phyloP scores from a whole-genome alignment of 2,113 vertebrate species.

The Atractosteus spatula region DNA sequence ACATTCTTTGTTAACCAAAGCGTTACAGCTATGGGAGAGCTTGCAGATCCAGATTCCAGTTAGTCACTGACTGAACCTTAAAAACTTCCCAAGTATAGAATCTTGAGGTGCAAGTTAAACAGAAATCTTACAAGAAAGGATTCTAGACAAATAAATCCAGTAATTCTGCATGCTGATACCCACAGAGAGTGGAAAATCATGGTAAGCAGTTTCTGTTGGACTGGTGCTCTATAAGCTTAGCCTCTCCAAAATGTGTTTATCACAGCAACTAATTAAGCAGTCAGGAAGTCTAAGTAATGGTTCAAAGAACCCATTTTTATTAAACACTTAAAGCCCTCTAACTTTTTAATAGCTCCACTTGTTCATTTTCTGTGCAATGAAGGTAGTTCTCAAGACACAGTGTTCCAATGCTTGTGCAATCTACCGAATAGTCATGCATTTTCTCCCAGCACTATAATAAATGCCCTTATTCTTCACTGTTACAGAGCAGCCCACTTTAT shows the following conservation, averaged over 20 bases:
- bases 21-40: constrained; percentile 15
- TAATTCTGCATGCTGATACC: not conserved
- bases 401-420: no score
- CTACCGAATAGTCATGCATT: no score
- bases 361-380: no score
- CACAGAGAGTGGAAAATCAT: not conserved
- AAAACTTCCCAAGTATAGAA: not conserved
- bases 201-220: not conserved
- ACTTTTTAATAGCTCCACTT: no score
- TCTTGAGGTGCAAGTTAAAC: not conserved
- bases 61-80: not conserved
- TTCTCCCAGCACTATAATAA: no score
- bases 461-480: no score
- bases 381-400: no score
- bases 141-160: no score
- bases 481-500: no score
- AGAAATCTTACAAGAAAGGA: not conserved
- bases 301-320: not conserved
- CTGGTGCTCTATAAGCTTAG: not conserved
- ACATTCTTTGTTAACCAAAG: not conserved
- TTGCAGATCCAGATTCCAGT: constrained; percentile 1
- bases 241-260: not conserved
- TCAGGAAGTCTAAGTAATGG: not conserved
- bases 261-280: not conserved
- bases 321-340: no score